Base-by-base conservation (phyloP, 2,113 vertebrate genomes). In the Propithecus coquereli region DNA sequence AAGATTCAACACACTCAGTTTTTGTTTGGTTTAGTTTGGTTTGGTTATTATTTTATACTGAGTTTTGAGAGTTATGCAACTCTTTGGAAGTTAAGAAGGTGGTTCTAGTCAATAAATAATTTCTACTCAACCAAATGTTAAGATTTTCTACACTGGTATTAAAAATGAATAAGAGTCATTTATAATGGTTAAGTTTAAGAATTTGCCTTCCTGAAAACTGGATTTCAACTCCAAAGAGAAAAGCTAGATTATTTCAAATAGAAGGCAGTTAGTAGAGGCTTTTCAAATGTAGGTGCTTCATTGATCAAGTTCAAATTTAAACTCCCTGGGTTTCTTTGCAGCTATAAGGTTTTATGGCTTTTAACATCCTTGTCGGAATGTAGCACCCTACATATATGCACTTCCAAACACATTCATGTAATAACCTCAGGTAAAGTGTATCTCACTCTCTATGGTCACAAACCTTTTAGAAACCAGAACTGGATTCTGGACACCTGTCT, bases 161-260 rank as follows among this genome's bases (percentile, higher is more conserved):
- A 95, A 84, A 76, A 80, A 81, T 82, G 37, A 86, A 91, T 45
- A 79, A 23, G 7, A 47, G 93, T 94, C 10, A 73, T n/a, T 66
- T 66, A 83, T 54, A 85, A 74, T 50, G 5, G 43, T 25, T 90
- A 91, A 79, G 10, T 22, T 68, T 37, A 88, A 87, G n/a, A 88
- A 77, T 71, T 66, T 84, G 23, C 16, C 22, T 47, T 85, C 34
- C 91, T 76, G 6, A 96, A 47, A 89, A 92, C 17, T 61, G 25
- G 20, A 90, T 96, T 96, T 94, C 68, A 79, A 70, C 14, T 37
- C 12, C 63, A 57, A 96, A 84, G 45, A 93, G 30, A 74, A 87
- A 79, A 94, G 52, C 54, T 22, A 40, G 16, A 37, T 73, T 87
- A 77, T 76, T 92, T 59, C 54, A 32, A 79, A 50, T 57, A 27